Percentiles rank a stretch among this genome's conserved stretches.
These are phyloP conservation scores for Cygnus olor DNA, from an alignment of 2,797 vertebrate species.

Conservation along the genomic window DNA sequence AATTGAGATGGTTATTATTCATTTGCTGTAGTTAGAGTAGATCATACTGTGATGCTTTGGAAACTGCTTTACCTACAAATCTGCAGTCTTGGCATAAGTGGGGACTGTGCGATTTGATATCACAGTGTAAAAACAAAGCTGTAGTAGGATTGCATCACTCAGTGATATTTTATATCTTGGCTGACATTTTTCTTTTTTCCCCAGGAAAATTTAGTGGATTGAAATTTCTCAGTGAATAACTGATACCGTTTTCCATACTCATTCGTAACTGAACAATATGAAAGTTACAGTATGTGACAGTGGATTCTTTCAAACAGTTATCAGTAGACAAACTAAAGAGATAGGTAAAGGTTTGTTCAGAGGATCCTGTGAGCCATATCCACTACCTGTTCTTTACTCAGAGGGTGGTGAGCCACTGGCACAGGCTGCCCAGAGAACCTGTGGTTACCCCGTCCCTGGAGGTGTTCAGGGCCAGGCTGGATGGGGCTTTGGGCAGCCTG, in stretches of 20 bases:
- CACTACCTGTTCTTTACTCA: not conserved
- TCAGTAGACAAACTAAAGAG: not conserved
- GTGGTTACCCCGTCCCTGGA: no score
- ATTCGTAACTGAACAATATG: not conserved
- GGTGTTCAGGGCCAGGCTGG: no score
- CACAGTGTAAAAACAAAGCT: not conserved
- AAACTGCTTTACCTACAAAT: not conserved
- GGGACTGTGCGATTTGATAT: not conserved
- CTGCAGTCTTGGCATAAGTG: not conserved
- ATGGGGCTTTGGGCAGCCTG: no score
- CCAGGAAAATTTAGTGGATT: not conserved
- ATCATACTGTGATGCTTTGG: not conserved
- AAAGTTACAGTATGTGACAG: accelerated
- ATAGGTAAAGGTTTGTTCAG: not conserved
- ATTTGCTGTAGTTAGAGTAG: not conserved
- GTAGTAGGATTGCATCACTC: not conserved
- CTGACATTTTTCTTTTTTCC: not conserved
- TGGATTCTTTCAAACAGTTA: not conserved
- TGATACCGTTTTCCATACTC: not conserved
- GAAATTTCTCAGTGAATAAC: not conserved
- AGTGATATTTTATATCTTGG: not conserved
- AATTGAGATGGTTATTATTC: not conserved
- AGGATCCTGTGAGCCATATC: not conserved
- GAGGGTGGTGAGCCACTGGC: no score
- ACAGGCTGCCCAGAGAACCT: no score